These are phyloP conservation scores for Phodopus roborovskii DNA, from an alignment of 2,113 vertebrate genomes.

Conservation along the genomic window DNA sequence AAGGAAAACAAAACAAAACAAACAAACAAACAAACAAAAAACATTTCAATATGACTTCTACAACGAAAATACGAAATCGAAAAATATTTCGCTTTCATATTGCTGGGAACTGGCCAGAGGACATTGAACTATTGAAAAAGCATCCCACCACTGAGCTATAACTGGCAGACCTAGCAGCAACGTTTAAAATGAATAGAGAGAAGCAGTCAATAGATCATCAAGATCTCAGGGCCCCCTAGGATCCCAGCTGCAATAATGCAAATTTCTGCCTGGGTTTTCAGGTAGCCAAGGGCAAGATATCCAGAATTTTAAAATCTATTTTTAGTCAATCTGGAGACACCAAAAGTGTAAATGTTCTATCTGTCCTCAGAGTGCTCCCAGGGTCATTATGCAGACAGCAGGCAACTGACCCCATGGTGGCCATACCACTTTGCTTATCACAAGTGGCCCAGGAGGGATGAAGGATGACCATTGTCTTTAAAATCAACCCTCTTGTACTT, in stretches of 20 bases:
- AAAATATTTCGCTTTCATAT: not conserved
- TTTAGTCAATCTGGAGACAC: not conserved
- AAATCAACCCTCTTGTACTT: not conserved
- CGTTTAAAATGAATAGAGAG: not conserved
- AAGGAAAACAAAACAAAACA: not conserved
- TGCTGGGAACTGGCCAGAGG: not conserved
- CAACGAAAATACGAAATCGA: not conserved
- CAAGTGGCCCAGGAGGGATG: not conserved
- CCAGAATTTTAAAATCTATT: not conserved
- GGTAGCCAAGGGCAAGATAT: not conserved
- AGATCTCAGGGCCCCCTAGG: not conserved
- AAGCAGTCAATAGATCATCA: not conserved
- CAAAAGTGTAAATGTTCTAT: not conserved
- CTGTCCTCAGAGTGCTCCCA: not conserved
- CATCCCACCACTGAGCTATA: no score
- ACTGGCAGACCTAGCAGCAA: not conserved
- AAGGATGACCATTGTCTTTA: not conserved
- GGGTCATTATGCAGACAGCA: not conserved
- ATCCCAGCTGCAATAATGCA: not conserved
- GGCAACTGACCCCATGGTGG: accelerated
- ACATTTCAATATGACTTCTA: not conserved
- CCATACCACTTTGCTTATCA: not conserved
- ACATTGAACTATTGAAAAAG: not conserved
- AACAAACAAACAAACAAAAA: no score
- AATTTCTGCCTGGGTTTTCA: not conserved